These are phyloP conservation scores for Meloidogyne exigua DNA, from an alignment of 1,140 invertebrate species.

Conservation along the genomic window DNA sequence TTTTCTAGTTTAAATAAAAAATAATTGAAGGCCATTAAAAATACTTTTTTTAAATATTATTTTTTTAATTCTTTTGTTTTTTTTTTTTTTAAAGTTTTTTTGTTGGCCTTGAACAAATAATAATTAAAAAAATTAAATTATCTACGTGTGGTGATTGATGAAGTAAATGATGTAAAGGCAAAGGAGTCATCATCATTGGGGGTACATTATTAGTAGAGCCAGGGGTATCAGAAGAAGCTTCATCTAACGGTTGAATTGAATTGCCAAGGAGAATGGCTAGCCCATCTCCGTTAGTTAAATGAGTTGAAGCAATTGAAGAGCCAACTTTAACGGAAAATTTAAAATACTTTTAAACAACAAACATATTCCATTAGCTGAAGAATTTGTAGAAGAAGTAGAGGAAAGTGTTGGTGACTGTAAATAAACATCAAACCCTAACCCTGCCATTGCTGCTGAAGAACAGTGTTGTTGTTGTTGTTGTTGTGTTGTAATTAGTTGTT, in stretches of 20 bases:
- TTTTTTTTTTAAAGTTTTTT: neutral
- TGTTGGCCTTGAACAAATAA: conserved; percentile 7
- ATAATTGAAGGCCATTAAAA: neutral
- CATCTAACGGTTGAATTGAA: conserved; percentile 31
- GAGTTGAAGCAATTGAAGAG: conserved; percentile 18
- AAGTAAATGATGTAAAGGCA: conserved; percentile 12
- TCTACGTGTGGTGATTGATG: conserved; percentile 18
- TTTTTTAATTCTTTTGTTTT: neutral
- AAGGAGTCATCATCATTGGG: conserved; percentile 5
- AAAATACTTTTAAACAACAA: too few species aligned
- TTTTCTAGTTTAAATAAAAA: neutral
- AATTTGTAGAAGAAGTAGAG: conserved; percentile 15
- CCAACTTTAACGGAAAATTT: conserved; percentile 33
- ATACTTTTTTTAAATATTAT: neutral
- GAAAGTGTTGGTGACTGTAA: conserved; percentile 49
- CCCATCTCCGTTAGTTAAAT: conserved; percentile 44
- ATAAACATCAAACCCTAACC: conserved; percentile 28
- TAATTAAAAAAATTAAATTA: conserved; percentile 6
- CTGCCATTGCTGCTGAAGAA: too few species aligned
- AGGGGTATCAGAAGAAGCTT: neutral
- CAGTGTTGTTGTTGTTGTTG: too few species aligned
- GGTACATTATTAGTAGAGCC: neutral
- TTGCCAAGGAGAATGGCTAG: conserved; percentile 39
- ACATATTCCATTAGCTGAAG: conserved; percentile 29
- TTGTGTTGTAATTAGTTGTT: neutral